These are phyloP conservation scores for Bunonema sp. DNA, from an alignment of 2,888 invertebrate genomes.

Conservation along the genomic window DNA sequence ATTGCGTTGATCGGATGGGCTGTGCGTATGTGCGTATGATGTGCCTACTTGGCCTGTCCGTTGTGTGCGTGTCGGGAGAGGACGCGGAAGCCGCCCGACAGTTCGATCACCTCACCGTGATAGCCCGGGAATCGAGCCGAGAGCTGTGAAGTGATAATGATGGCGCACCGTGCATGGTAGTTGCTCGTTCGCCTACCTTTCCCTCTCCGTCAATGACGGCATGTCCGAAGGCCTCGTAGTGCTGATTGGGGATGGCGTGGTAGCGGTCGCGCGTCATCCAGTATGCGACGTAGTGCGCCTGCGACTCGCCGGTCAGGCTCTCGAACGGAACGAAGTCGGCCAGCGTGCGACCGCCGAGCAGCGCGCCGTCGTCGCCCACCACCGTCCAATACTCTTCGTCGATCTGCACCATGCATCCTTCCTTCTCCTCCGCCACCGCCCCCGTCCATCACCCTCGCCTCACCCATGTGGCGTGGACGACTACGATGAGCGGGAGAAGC, in stretches of 20 bases:
- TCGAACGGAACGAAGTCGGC: slow-evolving; percentile 20
- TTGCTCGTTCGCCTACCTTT: no score
- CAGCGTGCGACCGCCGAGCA: slow-evolving; percentile 11
- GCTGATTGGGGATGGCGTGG: slow-evolving; percentile 10
- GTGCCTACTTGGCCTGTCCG: no score
- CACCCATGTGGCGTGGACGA: no score
- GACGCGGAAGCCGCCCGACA: slow-evolving; percentile 27
- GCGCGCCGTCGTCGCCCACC: slow-evolving; percentile 18
- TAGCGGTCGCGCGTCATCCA: slow-evolving; percentile 3
- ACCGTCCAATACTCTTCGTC: slow-evolving; percentile 25
- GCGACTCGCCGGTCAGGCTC: neutral
- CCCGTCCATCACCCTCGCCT: no score
- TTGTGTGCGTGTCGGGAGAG: slow-evolving; percentile 11
- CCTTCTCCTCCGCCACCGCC: no score
- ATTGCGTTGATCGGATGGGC: no score
- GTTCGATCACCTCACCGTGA: slow-evolving; percentile 12
- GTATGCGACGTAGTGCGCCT: neutral
- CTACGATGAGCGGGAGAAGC: no score
- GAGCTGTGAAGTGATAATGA: slow-evolving; percentile 5
- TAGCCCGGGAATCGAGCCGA: slow-evolving; percentile 23
- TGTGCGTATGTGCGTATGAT: no score
- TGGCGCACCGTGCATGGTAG: no score
- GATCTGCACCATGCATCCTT: no score
- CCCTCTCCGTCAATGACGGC: slow-evolving; percentile 5
- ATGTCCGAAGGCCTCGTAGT: slow-evolving; percentile 25